A percentile compares a stretch with the other conserved stretches of the same genome.
phyloP scores from a whole-genome alignment of 2,797 vertebrate genomes.

The Podargus strigoides region DNA sequence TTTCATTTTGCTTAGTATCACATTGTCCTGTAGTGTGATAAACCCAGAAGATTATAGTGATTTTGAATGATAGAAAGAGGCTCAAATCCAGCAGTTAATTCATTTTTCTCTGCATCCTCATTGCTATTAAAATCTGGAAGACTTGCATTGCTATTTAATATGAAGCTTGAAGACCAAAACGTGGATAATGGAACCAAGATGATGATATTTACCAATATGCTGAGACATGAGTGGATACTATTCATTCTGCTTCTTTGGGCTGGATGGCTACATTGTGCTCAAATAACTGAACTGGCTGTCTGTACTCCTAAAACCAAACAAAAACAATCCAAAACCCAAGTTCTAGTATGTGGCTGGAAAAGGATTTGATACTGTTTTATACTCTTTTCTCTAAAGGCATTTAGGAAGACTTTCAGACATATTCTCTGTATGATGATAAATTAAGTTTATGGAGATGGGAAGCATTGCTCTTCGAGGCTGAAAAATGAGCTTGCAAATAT shows the following conservation, averaged over 20 bases:
- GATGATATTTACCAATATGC: background rate
- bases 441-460: background rate
- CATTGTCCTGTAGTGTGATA: background rate
- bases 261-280: background rate
- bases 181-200: background rate
- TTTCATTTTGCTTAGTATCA: background rate
- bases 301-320: background rate
- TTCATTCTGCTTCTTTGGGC: background rate
- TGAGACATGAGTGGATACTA: background rate
- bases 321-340: background rate
- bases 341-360: background rate
- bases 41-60: background rate
- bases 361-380: background rate
- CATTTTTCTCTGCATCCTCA: background rate
- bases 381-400: background rate
- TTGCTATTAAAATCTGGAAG: background rate
- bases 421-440: background rate
- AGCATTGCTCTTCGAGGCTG: background rate
- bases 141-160: background rate
- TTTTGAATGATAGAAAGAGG: background rate
- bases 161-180: background rate
- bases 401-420: background rate
- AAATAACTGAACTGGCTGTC: background rate
- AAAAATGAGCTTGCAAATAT: background rate
- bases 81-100: background rate